phyloP scores from a whole-genome alignment of 2,113 vertebrate genomes.

The Pseudolaguvia tuberculata region DNA sequence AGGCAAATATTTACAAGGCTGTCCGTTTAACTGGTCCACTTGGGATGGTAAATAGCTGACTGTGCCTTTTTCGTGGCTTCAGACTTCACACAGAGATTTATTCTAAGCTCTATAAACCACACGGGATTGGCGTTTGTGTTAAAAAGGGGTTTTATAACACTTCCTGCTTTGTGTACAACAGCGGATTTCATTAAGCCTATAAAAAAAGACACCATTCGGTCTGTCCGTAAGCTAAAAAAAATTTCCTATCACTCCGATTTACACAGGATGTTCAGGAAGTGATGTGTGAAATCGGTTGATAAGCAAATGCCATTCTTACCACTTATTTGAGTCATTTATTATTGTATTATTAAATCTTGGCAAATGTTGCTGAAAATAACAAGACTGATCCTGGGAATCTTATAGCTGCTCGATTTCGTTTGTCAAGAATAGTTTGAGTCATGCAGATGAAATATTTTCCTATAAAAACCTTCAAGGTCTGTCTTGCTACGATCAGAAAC shows the following conservation, averaged over 20 bases:
- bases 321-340: not conserved
- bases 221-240: not conserved
- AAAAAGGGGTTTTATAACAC: not conserved
- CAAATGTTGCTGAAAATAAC: too few species aligned
- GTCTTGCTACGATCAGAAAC: not conserved
- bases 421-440: too few species aligned
- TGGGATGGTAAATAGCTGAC: not conserved
- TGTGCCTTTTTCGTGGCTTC: not conserved
- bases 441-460: not conserved
- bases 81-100: not conserved
- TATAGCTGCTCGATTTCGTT: too few species aligned
- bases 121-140: not conserved
- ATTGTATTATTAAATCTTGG: not conserved
- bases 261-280: not conserved
- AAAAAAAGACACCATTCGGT: not conserved
- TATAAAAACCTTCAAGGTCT: not conserved
- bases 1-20: slow-evolving; percentile 30
- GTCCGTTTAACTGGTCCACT: not conserved
- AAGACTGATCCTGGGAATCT: not conserved
- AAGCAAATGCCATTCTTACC: not conserved
- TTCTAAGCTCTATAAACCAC: not conserved
- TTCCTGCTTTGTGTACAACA: not conserved
- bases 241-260: not conserved
- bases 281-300: not conserved
- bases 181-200: not conserved